Percentiles rank a stretch among this genome's conserved stretches.
phyloP scores from a whole-genome alignment of 2,888 invertebrate genomes.

The Clitarchus hookeri region DNA sequence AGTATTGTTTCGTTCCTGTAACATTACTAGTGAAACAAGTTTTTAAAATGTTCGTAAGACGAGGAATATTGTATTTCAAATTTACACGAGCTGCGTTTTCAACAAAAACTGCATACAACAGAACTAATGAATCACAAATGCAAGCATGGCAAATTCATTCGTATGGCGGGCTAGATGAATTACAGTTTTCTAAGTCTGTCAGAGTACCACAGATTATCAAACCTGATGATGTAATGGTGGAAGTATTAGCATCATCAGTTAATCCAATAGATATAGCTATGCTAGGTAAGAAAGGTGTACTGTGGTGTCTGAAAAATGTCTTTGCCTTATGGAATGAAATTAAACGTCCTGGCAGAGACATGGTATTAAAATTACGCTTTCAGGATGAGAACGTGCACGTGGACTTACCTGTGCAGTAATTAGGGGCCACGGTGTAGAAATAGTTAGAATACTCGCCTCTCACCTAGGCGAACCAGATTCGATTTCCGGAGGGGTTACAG shows the following conservation, averaged over 20 bases:
- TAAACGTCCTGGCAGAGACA: too few species aligned
- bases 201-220: slow-evolving; percentile 70
- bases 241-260: slow-evolving; percentile 82
- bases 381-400: too few species aligned
- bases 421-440: too few species aligned
- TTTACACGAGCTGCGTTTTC: background rate
- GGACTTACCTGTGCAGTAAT: too few species aligned
- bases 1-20: too few species aligned
- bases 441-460: too few species aligned
- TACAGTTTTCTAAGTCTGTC: slow-evolving; percentile 65
- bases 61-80: background rate
- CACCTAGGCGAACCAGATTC: too few species aligned
- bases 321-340: too few species aligned
- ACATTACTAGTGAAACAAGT: too few species aligned
- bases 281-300: slow-evolving; percentile 63
- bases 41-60: background rate
- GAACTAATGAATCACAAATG: slow-evolving; percentile 56
- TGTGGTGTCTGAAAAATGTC: too few species aligned
- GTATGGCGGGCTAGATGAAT: slow-evolving; percentile 70
- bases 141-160: slow-evolving; percentile 81
- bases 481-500: too few species aligned
- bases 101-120: background rate
- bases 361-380: too few species aligned
- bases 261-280: slow-evolving; percentile 91
- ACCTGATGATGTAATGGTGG: slow-evolving; percentile 78